Base-by-base conservation (phyloP, 2,113 vertebrate genomes). In the Egretta garzetta region DNA sequence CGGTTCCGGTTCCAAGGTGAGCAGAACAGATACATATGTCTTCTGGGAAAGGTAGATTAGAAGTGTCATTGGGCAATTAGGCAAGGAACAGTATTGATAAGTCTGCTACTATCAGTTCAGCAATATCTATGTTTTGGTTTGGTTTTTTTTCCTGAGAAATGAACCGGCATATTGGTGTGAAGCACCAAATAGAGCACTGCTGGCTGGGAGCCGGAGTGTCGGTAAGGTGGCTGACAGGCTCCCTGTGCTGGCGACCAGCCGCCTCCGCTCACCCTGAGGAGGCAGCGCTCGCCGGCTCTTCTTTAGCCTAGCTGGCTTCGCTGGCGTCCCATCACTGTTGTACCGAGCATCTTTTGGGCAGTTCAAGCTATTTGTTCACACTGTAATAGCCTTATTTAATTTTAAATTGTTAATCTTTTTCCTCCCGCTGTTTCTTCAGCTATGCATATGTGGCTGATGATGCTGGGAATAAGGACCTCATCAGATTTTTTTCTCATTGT, bases 361-460 rank as follows among this genome's bases (percentile, higher is more conserved):
- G 96, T 98, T 97, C 86, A 96, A 94, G 96, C 96, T 97, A 70
- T 98, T 96, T 97, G 96, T 97, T 96, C 93, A 93, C 84, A 93
- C 80, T 93, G 77, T 93, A 89, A 87, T 98, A 96, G 97, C 96
- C 92, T 98, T 97, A 98, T 97, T 98, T 98, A 98, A 99, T 97
- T 98, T 98, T 98, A 98, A 98, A 96, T 95, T 90, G 96, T 96
- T 97, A 92, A 94, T 96, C 80, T 98, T 95, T 95, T 98, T 98
- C 97, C 96, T 97, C 97, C 97, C 91, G 86, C 96, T 97, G 12
- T 96, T 86, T 94, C 96, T 95, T 97, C 97, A 97, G 97, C 97
- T 98, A 56, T 92, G 76, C 92, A 12, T 92, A 80, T 88, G 77
- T 97, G 93, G 96, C 98, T 97, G 97, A 93, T 96, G 96, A 89